Evolutionary conservation across 2,113 vertebrate species (phyloP).

Genomic region (Grus americana): DNA sequence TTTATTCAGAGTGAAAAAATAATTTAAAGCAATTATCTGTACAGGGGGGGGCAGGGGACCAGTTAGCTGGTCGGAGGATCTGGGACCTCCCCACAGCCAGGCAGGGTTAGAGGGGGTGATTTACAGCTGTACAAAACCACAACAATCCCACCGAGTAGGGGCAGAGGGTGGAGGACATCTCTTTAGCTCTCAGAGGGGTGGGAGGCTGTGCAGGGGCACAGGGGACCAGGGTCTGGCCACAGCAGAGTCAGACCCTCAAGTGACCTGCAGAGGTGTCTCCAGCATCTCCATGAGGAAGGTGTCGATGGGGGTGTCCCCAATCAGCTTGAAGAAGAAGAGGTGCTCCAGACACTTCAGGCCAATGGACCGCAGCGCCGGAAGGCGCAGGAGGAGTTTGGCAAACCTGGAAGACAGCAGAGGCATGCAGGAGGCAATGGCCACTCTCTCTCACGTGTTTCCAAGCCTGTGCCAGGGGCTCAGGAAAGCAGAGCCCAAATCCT

Average conservation of each 20-base stretch:
- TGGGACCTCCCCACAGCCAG: not conserved
- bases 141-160: constrained; percentile 39
- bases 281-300: constrained; percentile 99
- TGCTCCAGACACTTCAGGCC: constrained; percentile 96
- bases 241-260: constrained; percentile 74
- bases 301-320: constrained; percentile 96
- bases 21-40: constrained; percentile 74
- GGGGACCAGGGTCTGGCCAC: not conserved
- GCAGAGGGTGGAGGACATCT: not conserved
- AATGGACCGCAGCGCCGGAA: constrained; percentile 91
- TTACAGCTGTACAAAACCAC: constrained; percentile 54
- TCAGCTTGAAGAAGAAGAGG: constrained; percentile 98
- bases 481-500: not conserved
- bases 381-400: constrained; percentile 91
- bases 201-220: not conserved
- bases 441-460: not conserved
- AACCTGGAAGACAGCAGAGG: constrained; percentile 75
- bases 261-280: constrained; percentile 92
- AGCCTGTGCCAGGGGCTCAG: not conserved
- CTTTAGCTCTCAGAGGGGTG: not conserved
- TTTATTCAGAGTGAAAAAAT: constrained; percentile 80
- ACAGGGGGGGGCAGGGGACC: constrained; percentile 31
- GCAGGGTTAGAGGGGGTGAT: not conserved
- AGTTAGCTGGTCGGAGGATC: not conserved
- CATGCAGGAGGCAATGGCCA: not conserved